Percentiles rank a stretch among this genome's conserved stretches.
phyloP scores from a whole-genome alignment of 2,888 invertebrate genomes.

The Acanthosepion lycidas region DNA sequence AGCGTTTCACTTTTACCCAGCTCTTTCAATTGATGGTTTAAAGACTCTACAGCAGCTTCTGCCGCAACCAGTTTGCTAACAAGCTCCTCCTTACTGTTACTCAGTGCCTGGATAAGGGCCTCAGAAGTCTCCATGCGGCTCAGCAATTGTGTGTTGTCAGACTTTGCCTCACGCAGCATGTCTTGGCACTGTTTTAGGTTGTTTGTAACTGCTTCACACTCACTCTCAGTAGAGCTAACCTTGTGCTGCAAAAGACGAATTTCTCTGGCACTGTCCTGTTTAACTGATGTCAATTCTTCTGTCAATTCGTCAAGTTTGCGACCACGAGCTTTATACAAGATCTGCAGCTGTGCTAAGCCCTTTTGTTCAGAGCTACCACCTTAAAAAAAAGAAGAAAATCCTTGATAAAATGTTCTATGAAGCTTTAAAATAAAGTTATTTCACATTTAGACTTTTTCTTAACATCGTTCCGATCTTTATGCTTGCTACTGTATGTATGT shows the following conservation, averaged over 20 bases:
- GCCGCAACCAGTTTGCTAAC: slow-evolving; percentile 68
- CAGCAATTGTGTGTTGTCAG: slow-evolving; percentile 60
- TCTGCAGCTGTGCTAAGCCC: slow-evolving; percentile 66
- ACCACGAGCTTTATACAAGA: slow-evolving; percentile 71
- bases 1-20: slow-evolving; percentile 69
- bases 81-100: slow-evolving; percentile 69
- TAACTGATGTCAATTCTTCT: slow-evolving; percentile 59
- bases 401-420: no score
- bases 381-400: background rate
- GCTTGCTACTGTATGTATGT: no score
- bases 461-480: no score
- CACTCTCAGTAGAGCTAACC: slow-evolving; percentile 67
- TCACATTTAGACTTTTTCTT: no score
- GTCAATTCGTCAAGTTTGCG: slow-evolving; percentile 69
- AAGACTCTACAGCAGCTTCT: slow-evolving; percentile 72
- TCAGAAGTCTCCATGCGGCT: slow-evolving; percentile 65
- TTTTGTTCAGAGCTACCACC: background rate
- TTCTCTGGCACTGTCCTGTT: slow-evolving; percentile 66
- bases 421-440: no score
- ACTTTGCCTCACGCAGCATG: slow-evolving; percentile 61
- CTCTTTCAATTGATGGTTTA: slow-evolving; percentile 71
- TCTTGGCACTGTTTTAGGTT: slow-evolving; percentile 66
- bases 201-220: slow-evolving; percentile 62
- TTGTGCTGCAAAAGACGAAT: slow-evolving; percentile 70
- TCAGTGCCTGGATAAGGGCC: slow-evolving; percentile 64